Percentiles rank a stretch among this genome's conserved stretches.
These are phyloP conservation scores for Elephas maximus DNA, from an alignment of 2,113 vertebrate genomes.

Conservation along the genomic window DNA sequence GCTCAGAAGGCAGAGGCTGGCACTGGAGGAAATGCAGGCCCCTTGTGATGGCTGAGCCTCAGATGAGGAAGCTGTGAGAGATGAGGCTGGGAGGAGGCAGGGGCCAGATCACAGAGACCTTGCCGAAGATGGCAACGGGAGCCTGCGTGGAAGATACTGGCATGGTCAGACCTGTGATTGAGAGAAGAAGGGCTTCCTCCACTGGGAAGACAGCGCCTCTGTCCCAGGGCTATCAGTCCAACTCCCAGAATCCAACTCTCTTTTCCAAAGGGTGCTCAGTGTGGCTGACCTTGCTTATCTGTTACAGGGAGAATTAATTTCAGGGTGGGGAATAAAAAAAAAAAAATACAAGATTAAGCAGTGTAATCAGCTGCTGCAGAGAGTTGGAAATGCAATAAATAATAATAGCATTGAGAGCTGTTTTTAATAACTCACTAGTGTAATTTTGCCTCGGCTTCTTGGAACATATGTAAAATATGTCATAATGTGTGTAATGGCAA, in stretches of 20 bases:
- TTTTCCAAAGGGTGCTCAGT: not conserved
- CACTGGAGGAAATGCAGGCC: not conserved
- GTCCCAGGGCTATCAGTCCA: conserved; percentile 41
- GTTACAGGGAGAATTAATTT: conserved; percentile 79
- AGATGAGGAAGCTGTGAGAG: not conserved
- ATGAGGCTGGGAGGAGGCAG: not conserved
- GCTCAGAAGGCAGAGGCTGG: not conserved
- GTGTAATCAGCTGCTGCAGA: conserved; percentile 81
- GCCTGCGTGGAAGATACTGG: not conserved
- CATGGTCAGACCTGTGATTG: not conserved
- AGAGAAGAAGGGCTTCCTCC: not conserved
- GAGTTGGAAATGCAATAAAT: conserved; percentile 84
- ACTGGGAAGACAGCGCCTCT: not conserved
- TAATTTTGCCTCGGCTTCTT: conserved; percentile 82
- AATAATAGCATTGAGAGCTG: conserved; percentile 83
- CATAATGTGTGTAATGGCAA: conserved; percentile 74
- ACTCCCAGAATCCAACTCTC: not conserved
- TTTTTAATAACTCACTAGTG: conserved; percentile 86
- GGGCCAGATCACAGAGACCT: not conserved
- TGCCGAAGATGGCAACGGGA: not conserved
- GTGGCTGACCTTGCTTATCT: conserved; percentile 73
- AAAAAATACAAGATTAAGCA: conserved; percentile 81
- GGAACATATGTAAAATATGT: conserved; percentile 82
- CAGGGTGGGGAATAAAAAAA: conserved; percentile 70
- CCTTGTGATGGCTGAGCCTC: too few relatives aligned